Percentiles rank a stretch among this genome's conserved stretches.
phyloP scores from a whole-genome alignment of 1,140 invertebrate species.

The Polypedilum pembai region DNA sequence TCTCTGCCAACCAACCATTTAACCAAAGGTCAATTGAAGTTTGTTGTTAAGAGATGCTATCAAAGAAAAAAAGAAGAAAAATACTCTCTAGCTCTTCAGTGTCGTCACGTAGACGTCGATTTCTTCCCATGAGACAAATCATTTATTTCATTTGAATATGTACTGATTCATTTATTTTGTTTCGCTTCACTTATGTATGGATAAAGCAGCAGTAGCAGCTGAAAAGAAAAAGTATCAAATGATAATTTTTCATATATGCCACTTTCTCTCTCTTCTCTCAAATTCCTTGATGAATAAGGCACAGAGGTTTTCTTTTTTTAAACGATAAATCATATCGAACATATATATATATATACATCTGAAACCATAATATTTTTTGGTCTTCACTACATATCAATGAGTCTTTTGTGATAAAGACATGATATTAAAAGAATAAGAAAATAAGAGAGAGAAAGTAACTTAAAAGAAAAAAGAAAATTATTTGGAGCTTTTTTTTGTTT shows the following conservation, averaged over 20 bases:
- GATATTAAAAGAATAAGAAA: neutral
- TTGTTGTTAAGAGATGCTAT: neutral
- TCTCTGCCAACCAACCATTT: neutral
- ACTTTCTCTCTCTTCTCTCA: neutral
- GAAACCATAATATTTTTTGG: neutral
- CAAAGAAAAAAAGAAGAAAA: neutral
- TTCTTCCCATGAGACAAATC: neutral
- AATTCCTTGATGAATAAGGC: neutral
- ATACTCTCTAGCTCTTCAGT: neutral
- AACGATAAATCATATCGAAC: conserved; percentile 13
- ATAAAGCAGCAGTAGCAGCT: neutral
- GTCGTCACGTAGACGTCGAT: neutral
- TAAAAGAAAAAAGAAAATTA: neutral
- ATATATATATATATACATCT: neutral
- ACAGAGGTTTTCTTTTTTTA: neutral
- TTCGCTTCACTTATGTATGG: neutral
- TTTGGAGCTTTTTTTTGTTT: neutral
- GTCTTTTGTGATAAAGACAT: conserved; percentile 13
- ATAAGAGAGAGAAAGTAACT: too few species aligned
- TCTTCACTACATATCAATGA: neutral
- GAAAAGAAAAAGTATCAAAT: neutral
- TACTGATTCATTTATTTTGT: neutral
- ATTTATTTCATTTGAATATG: conserved; percentile 8
- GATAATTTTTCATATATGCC: neutral
- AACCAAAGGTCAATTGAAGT: conserved; percentile 13